Conservation (phyloP, 2,797 vertebrate genomes). For the Uromys caudimaculatus region DNA sequence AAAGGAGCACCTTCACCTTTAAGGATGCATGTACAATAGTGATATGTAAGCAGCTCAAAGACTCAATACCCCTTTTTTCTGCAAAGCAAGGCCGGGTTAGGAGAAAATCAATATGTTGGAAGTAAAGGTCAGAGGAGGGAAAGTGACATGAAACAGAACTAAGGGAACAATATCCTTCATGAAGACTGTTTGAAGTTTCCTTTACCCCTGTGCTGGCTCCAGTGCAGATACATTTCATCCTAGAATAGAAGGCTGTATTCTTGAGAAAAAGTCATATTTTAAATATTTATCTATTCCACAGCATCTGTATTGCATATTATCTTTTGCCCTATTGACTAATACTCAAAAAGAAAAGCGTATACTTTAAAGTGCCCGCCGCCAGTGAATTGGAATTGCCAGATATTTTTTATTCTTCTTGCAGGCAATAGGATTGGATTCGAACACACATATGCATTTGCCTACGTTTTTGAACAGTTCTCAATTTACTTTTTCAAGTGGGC, state of each 20-base stretch:
- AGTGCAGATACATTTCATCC: constrained; percentile 85
- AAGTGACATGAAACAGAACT: constrained; percentile 90
- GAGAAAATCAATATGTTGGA: constrained; percentile 91
- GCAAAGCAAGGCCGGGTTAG: constrained; percentile 89
- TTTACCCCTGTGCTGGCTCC: constrained; percentile 86
- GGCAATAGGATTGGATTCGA: constrained; percentile 85
- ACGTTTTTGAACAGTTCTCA: constrained; percentile 87
- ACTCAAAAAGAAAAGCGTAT: constrained; percentile 68
- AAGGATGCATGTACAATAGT: constrained; percentile 87
- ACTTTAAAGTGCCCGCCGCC: constrained; percentile 65
- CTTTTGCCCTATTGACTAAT: constrained; percentile 80
- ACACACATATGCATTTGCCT: constrained; percentile 85
- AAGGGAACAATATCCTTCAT: constrained; percentile 89
- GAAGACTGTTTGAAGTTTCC: constrained; percentile 88
- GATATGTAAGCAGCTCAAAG: constrained; percentile 90
- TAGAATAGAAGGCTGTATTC: constrained; percentile 82
- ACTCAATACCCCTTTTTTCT: constrained; percentile 89
- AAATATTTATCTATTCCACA: constrained; percentile 87
- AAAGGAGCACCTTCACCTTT: constrained; percentile 89
- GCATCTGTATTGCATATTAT: constrained; percentile 72
- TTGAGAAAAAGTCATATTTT: constrained; percentile 85
- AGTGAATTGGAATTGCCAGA: constrained; percentile 52
- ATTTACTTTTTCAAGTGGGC: constrained; percentile 89
- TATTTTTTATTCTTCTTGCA: constrained; percentile 59
- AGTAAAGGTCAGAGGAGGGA: constrained; percentile 89